phyloP scores from a whole-genome alignment of 2,888 invertebrate genomes.

The Phyto melanocephala region DNA sequence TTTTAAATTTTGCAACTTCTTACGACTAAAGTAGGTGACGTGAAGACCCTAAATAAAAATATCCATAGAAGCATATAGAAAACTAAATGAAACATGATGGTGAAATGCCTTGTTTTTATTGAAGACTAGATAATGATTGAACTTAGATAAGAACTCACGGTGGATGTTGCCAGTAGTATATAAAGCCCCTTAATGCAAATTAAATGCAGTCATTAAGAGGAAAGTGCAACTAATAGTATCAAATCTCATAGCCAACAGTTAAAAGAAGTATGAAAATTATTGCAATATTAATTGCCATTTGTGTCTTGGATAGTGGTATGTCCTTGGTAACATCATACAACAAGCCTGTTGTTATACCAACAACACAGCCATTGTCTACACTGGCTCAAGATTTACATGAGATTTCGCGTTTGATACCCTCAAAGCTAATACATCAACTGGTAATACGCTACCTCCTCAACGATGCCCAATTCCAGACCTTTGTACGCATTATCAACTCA shows the following conservation, averaged over 20 bases:
- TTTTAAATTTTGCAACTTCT: too few species aligned
- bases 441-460: slow-evolving; percentile 71
- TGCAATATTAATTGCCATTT: background rate
- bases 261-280: slow-evolving; percentile 18
- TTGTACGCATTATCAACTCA: slow-evolving; percentile 72
- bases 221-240: background rate
- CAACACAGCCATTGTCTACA: slow-evolving; percentile 16
- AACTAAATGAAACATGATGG: background rate
- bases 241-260: background rate
- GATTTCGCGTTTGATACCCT: slow-evolving; percentile 46
- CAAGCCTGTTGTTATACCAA: slow-evolving; percentile 8
- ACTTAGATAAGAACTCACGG: slow-evolving; percentile 13
- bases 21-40: too few species aligned
- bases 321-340: background rate
- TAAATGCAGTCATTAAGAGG: background rate
- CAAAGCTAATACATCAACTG: slow-evolving; percentile 68
- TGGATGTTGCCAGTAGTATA: background rate
- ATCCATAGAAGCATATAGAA: background rate
- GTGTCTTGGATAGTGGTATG: background rate
- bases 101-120: background rate
- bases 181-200: too few species aligned
- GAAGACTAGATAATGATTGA: background rate
- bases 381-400: slow-evolving; percentile 60
- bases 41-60: too few species aligned
- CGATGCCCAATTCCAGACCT: slow-evolving; percentile 74